phyloP scores from a whole-genome alignment of 2,888 invertebrate genomes.

The Mesorhabditis belari region DNA sequence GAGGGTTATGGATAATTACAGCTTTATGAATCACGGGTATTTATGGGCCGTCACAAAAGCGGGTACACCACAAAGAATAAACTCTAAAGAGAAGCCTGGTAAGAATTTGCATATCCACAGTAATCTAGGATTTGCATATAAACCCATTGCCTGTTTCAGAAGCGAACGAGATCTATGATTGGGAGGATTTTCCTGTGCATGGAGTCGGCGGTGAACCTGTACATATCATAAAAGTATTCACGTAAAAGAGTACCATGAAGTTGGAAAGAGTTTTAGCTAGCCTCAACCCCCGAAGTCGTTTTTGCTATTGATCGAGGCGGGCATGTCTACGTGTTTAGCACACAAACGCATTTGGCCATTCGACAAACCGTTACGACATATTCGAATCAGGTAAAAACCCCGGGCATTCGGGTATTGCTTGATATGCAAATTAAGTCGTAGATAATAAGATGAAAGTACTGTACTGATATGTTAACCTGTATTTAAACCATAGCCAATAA shows the following conservation, averaged over 20 bases:
- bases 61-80: constrained; percentile 14
- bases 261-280: background rate
- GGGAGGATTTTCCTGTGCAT: background rate
- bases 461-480: too few species aligned
- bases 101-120: background rate
- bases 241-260: background rate
- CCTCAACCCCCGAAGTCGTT: constrained; percentile 9
- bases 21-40: constrained; percentile 5
- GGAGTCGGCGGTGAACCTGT: background rate
- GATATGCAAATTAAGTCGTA: too few species aligned
- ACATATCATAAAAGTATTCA: background rate
- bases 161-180: background rate
- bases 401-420: background rate
- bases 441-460: too few species aligned
- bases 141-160: background rate
- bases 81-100: constrained; percentile 12
- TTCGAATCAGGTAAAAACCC: constrained; percentile 15
- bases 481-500: background rate
- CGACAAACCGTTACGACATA: constrained; percentile 14
- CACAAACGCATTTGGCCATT: constrained; percentile 15
- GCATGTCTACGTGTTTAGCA: constrained; percentile 12
- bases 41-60: constrained; percentile 14
- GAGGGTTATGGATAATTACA: too few species aligned
- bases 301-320: constrained; percentile 20
- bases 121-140: background rate